Evolutionary conservation across 2,113 vertebrate genomes (phyloP), one percentile per base, ranked within the genome.

Genomic region (Siniperca knerii): DNA sequence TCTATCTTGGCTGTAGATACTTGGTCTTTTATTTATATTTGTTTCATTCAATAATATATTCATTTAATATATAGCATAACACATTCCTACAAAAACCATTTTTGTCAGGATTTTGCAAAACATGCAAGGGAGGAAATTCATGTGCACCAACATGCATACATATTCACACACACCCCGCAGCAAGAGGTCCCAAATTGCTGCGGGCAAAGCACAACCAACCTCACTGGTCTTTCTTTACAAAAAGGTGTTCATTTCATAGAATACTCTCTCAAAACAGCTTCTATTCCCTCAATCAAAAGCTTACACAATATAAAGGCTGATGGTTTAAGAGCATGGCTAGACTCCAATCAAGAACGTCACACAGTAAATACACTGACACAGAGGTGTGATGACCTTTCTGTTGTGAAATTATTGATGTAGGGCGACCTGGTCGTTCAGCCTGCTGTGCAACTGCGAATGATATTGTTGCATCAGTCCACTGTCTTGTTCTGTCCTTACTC

Each of bases 351-450:
- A 75, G 40, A 60, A 48, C n/a, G 52, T 78, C 76, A 81, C 61
- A 72, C 73, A 68, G 81, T 81, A 82, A 89, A 91, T 60, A 81
- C 61, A 61, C 79, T 13, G 68, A 84, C 86, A 74, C 57, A 67
- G 77, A 88, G 72, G 71, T 66, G 87, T 13, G 75, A 79, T 87
- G 90, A 89, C 90, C 92, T 91, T 85, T 85, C 72, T 82, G 66
- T 52, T 88, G 80, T 83, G 77, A 90, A 88, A 85, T 79, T 77
- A 93, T 82, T 83, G 86, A 93, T 88, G 90, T 72, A 65, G 65
- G 67, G 44, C 35, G 72, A 70, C 80, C 79, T 48, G 44, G 67
- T 54, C 74, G 69, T 75, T 74, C 65, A n/a, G 48, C 81, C 79
- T 11, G 52, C 70, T 80, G 76, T 55, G 66, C 44, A 57, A 40